Evolutionary conservation across 2,888 invertebrate genomes (phyloP), one percentile per base, ranked within the genome.

Genomic region (Agapetus fuscipes): DNA sequence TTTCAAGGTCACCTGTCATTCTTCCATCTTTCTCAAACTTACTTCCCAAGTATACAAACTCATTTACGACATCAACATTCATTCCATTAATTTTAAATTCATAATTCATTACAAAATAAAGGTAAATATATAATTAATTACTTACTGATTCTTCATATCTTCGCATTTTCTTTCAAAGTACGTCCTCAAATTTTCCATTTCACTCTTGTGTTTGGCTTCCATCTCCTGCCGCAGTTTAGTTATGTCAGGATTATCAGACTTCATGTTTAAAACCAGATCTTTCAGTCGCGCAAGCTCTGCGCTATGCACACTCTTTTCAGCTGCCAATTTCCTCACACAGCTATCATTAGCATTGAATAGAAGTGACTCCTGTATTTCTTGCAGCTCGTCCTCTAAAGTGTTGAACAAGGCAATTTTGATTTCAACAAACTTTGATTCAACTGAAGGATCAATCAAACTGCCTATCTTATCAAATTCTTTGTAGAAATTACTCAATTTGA

Each of bases 131-230:
- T 17, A 20, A 20, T 6, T 20, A 37, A 34, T 24, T 16, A 56
- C 67, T 61, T 58, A 83, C 76, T 85, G 81, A 53, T 83, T 81
- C 55, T 84, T 84, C 59, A 87, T 72, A 52, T 86, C 83, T 1
- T 78, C 72, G 55, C 85, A 87, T 55, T 84, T 85, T 53, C 79
- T 72, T 54, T 87, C 87, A 54, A 85, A 87, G 53, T 86, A 87
- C 7, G 75, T 81, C 30, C 86, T 67, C 37, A 87, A 57, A 54
- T 85, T 80, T 56, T 84, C 84, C 78, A 87, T 80, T 57, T 87
- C 83, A 46, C 75, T 76, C 24, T 77, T 69, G 60, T 87, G 84
- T 52, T 78, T 77, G 3, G 60, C 54, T 37, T 77, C 76, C 17
- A 83, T 58, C 52, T 82, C 82, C 17, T 66, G 59, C 37, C 72